These are phyloP conservation scores for Abrostola tripartita DNA, from an alignment of 2,888 invertebrate species.

Conservation along the genomic window DNA sequence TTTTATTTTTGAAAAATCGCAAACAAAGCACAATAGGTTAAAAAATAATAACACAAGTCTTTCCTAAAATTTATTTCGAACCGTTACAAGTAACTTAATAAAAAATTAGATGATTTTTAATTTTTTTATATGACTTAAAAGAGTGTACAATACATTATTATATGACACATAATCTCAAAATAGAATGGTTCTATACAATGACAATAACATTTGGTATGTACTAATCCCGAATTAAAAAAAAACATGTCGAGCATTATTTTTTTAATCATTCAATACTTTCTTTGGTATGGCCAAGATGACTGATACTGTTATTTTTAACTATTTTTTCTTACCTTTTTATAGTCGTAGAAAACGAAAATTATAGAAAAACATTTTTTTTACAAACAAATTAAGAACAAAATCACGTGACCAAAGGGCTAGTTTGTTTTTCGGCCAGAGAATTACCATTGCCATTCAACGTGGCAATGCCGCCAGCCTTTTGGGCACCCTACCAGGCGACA, in stretches of 20 bases:
- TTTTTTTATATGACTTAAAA: constrained; percentile 46
- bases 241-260: constrained; percentile 41
- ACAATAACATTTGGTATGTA: constrained; percentile 66
- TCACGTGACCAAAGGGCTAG: too few species aligned
- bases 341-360: too few species aligned
- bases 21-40: neutral
- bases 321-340: too few species aligned
- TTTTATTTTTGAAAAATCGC: too few species aligned
- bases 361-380: too few species aligned
- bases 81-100: constrained; percentile 80
- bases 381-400: too few species aligned
- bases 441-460: too few species aligned
- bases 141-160: constrained; percentile 62
- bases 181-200: constrained; percentile 77
- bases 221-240: constrained; percentile 45
- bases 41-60: constrained; percentile 53
- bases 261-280: constrained; percentile 43
- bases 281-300: constrained; percentile 32
- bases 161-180: constrained; percentile 83
- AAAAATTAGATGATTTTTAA: constrained; percentile 60
- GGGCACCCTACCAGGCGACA: too few species aligned
- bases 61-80: constrained; percentile 81
- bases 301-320: constrained; percentile 9
- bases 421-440: too few species aligned
- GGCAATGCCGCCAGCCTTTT: too few species aligned